Base-by-base conservation (phyloP, 2,797 vertebrate species). In the Microcaecilia unicolor region DNA sequence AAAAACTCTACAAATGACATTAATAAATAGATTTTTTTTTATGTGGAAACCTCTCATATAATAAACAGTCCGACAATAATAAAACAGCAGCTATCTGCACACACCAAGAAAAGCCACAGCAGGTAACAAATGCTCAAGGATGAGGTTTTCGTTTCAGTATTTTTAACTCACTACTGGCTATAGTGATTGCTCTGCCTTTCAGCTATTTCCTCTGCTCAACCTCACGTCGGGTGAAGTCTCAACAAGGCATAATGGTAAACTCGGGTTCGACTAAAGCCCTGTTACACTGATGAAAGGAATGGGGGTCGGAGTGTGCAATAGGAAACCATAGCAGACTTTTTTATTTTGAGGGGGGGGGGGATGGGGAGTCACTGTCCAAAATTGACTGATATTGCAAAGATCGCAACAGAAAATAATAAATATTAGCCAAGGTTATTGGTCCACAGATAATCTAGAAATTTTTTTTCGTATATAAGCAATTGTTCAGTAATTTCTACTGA, bases 51-150 rank as follows among this genome's bases (percentile, higher is more conserved):
- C 79, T 84, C 75, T 54, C 70, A 88, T 85, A 59, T 69, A 87
- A 59, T 69, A 87, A 90, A 91, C 77, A 31, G 37, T 52, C 41
- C 76, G 84, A 84, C 76, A 81, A 81, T 87, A 70, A n/a, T n/a
- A n/a, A n/a, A 81, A 89, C 86, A 74, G 78, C 78, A 83, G 65
- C 73, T 71, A n/a, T n/a, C n/a, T n/a, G 81, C 76, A 80, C 84
- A 39, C 88, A 91, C 82, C 77, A 80, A 91, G 85, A 76, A 84
- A 85, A 93, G 76, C 89, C 88, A 95, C 90, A 89, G 79, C 81
- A 88, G 90, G 80, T 86, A 89, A 93, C 83, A 84, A n/a, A n/a
- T n/a, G n/a, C n/a, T n/a, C n/a, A n/a, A n/a, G n/a, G n/a, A n/a
- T n/a, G n/a, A n/a, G n/a, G n/a, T n/a, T n/a, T n/a, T 82, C 82